Conservation (phyloP, 2,113 vertebrate species). For the Electrona antarctica region DNA sequence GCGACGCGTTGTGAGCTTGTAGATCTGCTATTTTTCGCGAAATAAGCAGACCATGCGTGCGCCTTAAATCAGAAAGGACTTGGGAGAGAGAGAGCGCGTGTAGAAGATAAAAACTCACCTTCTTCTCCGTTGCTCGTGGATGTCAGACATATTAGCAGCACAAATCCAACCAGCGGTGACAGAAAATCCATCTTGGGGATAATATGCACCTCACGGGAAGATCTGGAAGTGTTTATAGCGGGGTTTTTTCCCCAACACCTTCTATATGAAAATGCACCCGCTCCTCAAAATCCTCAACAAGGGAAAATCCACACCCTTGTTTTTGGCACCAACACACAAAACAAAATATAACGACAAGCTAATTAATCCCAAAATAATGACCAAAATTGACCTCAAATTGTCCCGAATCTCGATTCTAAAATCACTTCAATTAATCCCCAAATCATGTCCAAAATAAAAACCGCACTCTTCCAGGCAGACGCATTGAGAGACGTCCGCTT, state of each 20-base stretch:
- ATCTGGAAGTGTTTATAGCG: conserved; percentile 28
- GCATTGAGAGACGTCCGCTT: too few species aligned
- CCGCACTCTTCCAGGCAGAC: too few species aligned
- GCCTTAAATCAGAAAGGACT: conserved; percentile 2
- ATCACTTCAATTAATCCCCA: too few species aligned
- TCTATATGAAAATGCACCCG: not conserved
- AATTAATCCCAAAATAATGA: not conserved
- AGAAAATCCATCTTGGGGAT: conserved; percentile 85
- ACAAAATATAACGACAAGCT: too few species aligned
- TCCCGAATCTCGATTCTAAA: not conserved
- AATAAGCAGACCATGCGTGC: conserved; percentile 3
- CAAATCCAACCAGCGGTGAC: conserved; percentile 81
- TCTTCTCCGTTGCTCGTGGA: conserved; percentile 77
- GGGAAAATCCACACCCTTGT: conserved; percentile 42
- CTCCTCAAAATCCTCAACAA: conserved; percentile 11
- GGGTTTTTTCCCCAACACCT: conserved; percentile 20
- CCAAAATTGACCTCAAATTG: not conserved
- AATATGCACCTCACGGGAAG: conserved; percentile 33
- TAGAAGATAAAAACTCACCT: conserved; percentile 78
- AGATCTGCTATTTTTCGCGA: too few species aligned
- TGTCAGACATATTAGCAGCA: conserved; percentile 78
- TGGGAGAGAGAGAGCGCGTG: not conserved
- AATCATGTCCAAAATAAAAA: too few species aligned
- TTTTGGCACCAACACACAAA: not conserved
- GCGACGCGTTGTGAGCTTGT: not conserved